Percentiles rank a stretch among this genome's conserved stretches.
Conservation (phyloP, 2,888 invertebrate genomes). For the Drosophila lacicola region DNA sequence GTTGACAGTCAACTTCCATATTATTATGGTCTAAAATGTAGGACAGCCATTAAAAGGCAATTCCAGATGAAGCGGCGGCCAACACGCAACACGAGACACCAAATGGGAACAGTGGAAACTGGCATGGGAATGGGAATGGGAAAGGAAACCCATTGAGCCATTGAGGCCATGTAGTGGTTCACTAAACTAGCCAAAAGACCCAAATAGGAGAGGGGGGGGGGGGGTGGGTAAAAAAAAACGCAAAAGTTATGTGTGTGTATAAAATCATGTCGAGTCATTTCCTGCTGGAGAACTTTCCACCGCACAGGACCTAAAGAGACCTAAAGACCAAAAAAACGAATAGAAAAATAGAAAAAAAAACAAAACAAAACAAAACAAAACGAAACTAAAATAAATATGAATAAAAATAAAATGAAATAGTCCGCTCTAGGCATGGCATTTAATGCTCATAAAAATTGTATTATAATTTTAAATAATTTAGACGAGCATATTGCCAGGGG, state of each 20-base stretch:
- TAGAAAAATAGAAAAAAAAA: too few relatives aligned
- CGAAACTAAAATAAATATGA: slow-evolving; percentile 14
- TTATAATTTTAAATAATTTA: slow-evolving; percentile 78
- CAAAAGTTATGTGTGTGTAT: slow-evolving; percentile 56
- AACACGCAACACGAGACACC: slow-evolving; percentile 18
- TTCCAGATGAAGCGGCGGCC: slow-evolving; percentile 15
- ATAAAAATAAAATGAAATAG: not conserved
- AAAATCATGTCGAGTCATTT: slow-evolving; percentile 77
- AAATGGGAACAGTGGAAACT: not conserved
- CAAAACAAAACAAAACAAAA: not conserved
- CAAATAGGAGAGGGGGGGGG: slow-evolving; percentile 20
- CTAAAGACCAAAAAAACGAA: too few relatives aligned
- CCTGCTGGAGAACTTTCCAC: slow-evolving; percentile 66
- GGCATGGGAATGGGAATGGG: not conserved
- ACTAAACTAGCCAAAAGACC: slow-evolving; percentile 66
- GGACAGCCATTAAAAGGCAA: slow-evolving; percentile 22
- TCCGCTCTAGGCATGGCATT: slow-evolving; percentile 46
- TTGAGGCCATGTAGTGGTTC: slow-evolving; percentile 40
- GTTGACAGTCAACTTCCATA: not conserved
- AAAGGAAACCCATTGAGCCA: slow-evolving; percentile 49
- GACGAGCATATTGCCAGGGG: slow-evolving; percentile 30
- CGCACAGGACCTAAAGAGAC: slow-evolving; percentile 16
- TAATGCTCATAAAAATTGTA: slow-evolving; percentile 76
- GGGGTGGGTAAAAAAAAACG: slow-evolving; percentile 53
- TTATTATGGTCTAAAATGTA: slow-evolving; percentile 2